Evolutionary conservation across 2,113 vertebrate species (phyloP).

Genomic region (rat (Rattus norvegicus)): GRCr8 NC_086030.1:40735001-40735500

Average conservation of each 20-base stretch:
- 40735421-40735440: too few species aligned
- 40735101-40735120: conserved; percentile 27
- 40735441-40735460: too few species aligned
- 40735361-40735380: conserved; percentile 65
- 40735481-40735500: too few species aligned
- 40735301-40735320: conserved; percentile 52
- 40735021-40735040: background rate
- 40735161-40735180: conserved; percentile 65
- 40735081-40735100: background rate
- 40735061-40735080: background rate
- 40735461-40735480: too few species aligned
- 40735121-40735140: background rate
- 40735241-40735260: background rate
- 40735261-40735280: conserved; percentile 34
- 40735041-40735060: background rate
- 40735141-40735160: background rate
- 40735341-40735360: conserved; percentile 62
- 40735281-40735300: conserved; percentile 61
- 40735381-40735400: conserved; percentile 66
- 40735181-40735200: conserved; percentile 52
- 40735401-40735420: conserved; percentile 54
- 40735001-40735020: background rate
- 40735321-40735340: conserved; percentile 41
- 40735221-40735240: background rate
- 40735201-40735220: conserved; percentile 52